Conservation (phyloP, 2,113 vertebrate species). For the Athene cunicularia region DNA sequence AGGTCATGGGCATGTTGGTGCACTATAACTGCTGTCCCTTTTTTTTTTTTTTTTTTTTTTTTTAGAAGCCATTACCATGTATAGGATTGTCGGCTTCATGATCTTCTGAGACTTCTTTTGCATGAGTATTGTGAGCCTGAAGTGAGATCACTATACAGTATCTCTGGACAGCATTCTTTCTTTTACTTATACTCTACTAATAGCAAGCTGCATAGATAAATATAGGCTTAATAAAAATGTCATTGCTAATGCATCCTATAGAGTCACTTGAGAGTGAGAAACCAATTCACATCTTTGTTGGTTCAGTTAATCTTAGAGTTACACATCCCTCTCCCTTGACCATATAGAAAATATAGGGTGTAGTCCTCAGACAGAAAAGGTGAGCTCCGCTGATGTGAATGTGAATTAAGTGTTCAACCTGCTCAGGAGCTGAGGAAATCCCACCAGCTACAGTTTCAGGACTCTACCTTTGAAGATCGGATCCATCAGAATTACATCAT, state of each 20-base stretch:
- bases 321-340: not conserved
- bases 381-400: not conserved
- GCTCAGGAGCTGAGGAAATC: not conserved
- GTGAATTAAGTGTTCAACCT: not conserved
- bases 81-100: not conserved
- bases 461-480: not conserved
- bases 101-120: not conserved
- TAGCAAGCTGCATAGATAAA: not conserved
- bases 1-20: not conserved
- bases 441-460: not conserved
- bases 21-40: not conserved
- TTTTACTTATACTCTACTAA: not conserved
- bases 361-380: not conserved
- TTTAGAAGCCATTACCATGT: not conserved
- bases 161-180: not conserved
- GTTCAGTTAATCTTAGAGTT: not conserved
- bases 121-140: not conserved
- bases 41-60: no score
- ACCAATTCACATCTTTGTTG: not conserved
- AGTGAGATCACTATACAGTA: not conserved
- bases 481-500: not conserved
- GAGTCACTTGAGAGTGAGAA: not conserved
- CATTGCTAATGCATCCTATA: accelerated
- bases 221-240: not conserved
- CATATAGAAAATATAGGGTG: not conserved